phyloP scores from a whole-genome alignment of 2,888 invertebrate genomes.

The Eristalinus sepulchralis region DNA sequence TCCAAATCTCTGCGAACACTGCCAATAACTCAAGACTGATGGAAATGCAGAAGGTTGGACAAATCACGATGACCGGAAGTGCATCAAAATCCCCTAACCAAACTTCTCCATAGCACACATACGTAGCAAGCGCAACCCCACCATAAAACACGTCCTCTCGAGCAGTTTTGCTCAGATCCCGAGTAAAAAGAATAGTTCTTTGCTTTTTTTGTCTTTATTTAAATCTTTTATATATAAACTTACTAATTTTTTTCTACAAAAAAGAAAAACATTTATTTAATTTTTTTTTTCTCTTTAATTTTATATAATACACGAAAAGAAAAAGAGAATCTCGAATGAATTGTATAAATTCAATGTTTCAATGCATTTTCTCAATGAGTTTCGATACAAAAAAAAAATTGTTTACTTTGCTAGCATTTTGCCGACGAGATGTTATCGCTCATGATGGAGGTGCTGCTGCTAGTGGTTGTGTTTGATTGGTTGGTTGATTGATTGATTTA shows the following conservation, averaged over 20 bases:
- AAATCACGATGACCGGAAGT: too few species aligned
- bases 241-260: constrained; percentile 72
- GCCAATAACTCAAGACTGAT: too few species aligned
- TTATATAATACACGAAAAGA: constrained; percentile 64
- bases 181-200: background rate
- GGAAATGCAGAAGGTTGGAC: too few species aligned
- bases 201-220: constrained; percentile 51
- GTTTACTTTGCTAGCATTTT: background rate
- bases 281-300: constrained; percentile 53
- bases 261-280: constrained; percentile 67
- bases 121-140: too few species aligned
- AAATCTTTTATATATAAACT: constrained; percentile 70
- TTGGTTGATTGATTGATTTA: background rate
- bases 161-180: too few species aligned
- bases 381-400: background rate
- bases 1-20: too few species aligned
- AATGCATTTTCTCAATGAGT: background rate
- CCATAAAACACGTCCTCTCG: too few species aligned
- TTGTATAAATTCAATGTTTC: background rate
- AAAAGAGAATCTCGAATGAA: constrained; percentile 60
- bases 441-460: background rate
- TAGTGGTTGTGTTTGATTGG: background rate
- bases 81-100: too few species aligned
- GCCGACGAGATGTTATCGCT: too few species aligned
- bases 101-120: too few species aligned